Evolutionary conservation across 2,888 invertebrate genomes (phyloP), one percentile per base, ranked within the genome.

Genomic region (Geotrupes spiniger): DNA sequence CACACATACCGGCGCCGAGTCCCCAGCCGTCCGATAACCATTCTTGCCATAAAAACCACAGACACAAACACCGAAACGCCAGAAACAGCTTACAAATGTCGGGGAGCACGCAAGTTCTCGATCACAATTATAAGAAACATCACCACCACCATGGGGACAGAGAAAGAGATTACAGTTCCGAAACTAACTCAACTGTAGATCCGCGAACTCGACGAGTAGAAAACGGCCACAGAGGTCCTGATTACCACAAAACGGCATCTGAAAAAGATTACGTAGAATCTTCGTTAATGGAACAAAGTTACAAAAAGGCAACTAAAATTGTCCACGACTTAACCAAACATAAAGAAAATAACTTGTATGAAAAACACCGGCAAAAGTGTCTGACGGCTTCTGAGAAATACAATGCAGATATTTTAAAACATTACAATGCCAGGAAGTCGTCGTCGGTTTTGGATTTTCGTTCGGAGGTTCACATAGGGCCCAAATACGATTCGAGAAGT

Each of bases 101-200:
- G 0, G 73, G 74, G 57, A 76, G 75, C 64, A 74, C 76, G 2
- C 76, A 77, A 63, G 72, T 74, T 57, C 62, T 76, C 10, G 79
- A 79, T 51, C 76, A 75, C 56, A 70, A 71, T 16, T 70, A 75
- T 46, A 73, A 75, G 65, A 71, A 76, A 2, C 76, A 49, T 33
- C 68, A 71, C 50, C 66, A 68, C 42, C 64, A 69, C 50, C 66
- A 68, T 51, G 64, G 64, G 40, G 63, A 65, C 46, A 61, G 64
- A 25, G 70, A 72, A 28, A 69, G 67, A 42, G 81, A 81, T 68
- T 82, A 82, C 68, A 76, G 71, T 64, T 78, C 80, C 2, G 81
- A 82, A 64, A 80, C 80, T 11, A 80, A 80, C 58, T 80, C 80
- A 45, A 77, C 70, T 52, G 76, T 74, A 53, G 76, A 75, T n/a